Evolutionary conservation across 2,797 vertebrate genomes (phyloP).

Genomic region (Calcarius lapponicus): DNA sequence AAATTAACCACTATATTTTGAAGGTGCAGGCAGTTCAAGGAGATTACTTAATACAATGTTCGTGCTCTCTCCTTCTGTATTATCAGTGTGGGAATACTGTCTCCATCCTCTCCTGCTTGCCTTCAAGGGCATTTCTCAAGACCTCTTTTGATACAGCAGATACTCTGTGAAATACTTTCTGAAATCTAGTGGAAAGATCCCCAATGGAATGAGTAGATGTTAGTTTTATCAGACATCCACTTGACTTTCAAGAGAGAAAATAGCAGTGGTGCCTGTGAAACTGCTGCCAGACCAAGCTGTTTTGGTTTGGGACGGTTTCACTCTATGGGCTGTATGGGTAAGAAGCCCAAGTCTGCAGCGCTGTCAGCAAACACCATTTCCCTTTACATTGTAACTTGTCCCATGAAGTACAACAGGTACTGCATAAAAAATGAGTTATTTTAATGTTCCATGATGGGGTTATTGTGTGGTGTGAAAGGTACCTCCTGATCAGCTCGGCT

Average conservation of each 20-base stretch:
- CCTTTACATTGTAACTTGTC: not conserved
- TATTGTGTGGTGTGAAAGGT: not conserved
- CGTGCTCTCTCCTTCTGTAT: not conserved
- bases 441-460: not conserved
- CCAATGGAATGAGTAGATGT: not conserved
- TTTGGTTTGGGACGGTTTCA: not conserved
- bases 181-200: not conserved
- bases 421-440: not conserved
- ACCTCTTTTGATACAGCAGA: not conserved
- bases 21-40: not conserved
- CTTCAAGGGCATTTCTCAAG: not conserved
- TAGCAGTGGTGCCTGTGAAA: not conserved
- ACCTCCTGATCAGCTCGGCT: not conserved
- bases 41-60: no score
- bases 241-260: not conserved
- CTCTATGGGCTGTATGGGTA: fast-evolving
- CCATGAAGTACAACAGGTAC: not conserved
- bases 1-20: not conserved
- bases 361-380: not conserved
- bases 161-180: not conserved
- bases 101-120: not conserved
- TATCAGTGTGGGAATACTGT: not conserved
- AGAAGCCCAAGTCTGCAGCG: not conserved
- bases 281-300: not conserved
- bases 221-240: not conserved